phyloP scores from a whole-genome alignment of 92 coral and sea anemone species.

The Isaurus tuberculatus region DNA sequence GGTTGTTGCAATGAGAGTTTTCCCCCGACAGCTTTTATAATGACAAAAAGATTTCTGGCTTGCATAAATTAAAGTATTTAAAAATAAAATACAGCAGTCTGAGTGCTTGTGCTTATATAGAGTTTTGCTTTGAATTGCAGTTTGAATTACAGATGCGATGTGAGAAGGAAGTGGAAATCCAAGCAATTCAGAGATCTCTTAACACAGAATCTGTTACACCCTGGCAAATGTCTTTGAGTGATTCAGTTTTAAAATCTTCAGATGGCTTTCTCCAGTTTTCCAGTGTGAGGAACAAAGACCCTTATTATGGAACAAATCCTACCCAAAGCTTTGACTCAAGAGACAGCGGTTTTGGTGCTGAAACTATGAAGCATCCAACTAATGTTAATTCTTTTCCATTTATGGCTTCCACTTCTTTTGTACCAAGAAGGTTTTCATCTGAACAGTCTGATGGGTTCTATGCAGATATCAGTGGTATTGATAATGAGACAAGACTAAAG shows the following conservation, averaged over 20 bases:
- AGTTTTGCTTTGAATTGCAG: too few relatives aligned
- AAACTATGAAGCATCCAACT: neutral
- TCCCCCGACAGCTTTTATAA: too few relatives aligned
- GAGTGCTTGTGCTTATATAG: too few relatives aligned
- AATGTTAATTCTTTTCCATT: neutral
- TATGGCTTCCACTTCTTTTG: neutral
- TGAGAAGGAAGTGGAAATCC: constrained; percentile 45
- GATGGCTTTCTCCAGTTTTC: neutral
- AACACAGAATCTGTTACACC: constrained; percentile 3
- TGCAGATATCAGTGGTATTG: neutral
- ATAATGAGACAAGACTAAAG: constrained; percentile 35
- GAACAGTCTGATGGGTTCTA: neutral
- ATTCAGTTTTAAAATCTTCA: neutral
- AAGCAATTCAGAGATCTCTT: constrained; percentile 48
- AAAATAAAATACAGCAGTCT: too few relatives aligned
- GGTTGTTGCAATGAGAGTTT: too few relatives aligned
- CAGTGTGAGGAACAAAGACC: neutral
- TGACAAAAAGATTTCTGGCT: too few relatives aligned
- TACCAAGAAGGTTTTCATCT: constrained; percentile 1
- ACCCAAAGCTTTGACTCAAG: neutral
- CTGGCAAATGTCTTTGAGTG: neutral
- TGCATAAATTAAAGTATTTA: too few relatives aligned
- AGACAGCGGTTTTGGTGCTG: constrained; percentile 24
- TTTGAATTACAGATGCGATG: constrained; percentile 8
- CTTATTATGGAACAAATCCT: neutral